Evolutionary conservation across 2,888 invertebrate genomes (phyloP).

Genomic region (Drosophila mayaguana): DNA sequence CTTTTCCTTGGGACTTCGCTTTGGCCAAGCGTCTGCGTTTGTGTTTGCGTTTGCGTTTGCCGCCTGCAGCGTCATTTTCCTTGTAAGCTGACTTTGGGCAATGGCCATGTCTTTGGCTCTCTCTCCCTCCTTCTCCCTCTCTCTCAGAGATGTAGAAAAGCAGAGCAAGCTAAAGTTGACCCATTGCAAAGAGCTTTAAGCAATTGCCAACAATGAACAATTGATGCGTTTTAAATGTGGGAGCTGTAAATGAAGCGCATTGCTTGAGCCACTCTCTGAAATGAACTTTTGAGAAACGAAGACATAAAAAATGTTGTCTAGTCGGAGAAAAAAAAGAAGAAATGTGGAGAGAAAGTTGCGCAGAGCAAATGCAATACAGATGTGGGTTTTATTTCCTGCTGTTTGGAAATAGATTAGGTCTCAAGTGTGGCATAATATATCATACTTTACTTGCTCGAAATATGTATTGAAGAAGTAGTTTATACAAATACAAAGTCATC

Average conservation of each 20-base stretch:
- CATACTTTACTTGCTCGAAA: neutral
- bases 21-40: slow-evolving; percentile 23
- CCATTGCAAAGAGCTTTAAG: slow-evolving; percentile 21
- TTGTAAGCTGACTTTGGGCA: slow-evolving; percentile 34
- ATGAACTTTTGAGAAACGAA: neutral
- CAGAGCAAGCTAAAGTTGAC: slow-evolving; percentile 5
- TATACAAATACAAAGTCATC: neutral
- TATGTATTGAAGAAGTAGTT: neutral
- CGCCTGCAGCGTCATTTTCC: slow-evolving; percentile 49
- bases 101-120: slow-evolving; percentile 24
- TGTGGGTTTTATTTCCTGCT: neutral
- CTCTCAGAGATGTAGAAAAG: neutral
- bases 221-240: slow-evolving; percentile 24
- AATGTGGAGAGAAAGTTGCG: neutral
- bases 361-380: neutral
- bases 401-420: neutral
- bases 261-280: neutral
- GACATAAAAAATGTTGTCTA: neutral
- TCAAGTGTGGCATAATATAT: neutral
- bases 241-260: slow-evolving; percentile 5
- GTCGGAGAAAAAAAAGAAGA: neutral
- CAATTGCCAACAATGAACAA: slow-evolving; percentile 21
- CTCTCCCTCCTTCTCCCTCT: neutral
- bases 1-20: slow-evolving; percentile 21
- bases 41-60: slow-evolving; percentile 1